A percentile compares a stretch with the other conserved stretches of the same genome.
Conservation (phyloP, 2,797 vertebrate species). For the Ptychobarbus kaznakovi region DNA sequence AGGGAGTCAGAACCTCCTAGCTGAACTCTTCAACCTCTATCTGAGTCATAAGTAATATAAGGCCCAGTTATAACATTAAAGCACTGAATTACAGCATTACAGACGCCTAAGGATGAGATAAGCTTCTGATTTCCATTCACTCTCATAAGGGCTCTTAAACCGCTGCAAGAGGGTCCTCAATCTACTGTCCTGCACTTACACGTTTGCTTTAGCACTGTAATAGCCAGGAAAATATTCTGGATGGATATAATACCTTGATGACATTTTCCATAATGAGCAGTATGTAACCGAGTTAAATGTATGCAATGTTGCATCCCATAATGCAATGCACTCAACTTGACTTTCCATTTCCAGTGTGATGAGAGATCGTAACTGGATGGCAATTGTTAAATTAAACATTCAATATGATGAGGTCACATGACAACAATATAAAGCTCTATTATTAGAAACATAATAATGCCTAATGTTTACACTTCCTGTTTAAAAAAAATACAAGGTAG, state of each 20-base stretch:
- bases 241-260: background rate
- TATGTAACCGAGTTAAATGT: background rate
- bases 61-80: conserved; percentile 11
- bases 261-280: background rate
- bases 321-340: background rate
- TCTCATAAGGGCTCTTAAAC: conserved; percentile 27
- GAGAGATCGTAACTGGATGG: background rate
- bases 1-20: background rate
- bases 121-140: background rate
- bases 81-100: conserved; percentile 1
- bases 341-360: conserved; percentile 3
- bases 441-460: background rate
- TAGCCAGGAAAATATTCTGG: background rate
- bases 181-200: background rate
- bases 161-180: background rate
- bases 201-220: background rate
- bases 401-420: background rate
- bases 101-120: background rate
- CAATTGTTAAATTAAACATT: background rate
- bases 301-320: background rate
- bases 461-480: background rate
- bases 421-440: background rate
- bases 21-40: background rate
- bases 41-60: background rate
- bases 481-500: background rate